Evolutionary conservation across 2,888 invertebrate species (phyloP).

Genomic region (Drosophila mimica): DNA sequence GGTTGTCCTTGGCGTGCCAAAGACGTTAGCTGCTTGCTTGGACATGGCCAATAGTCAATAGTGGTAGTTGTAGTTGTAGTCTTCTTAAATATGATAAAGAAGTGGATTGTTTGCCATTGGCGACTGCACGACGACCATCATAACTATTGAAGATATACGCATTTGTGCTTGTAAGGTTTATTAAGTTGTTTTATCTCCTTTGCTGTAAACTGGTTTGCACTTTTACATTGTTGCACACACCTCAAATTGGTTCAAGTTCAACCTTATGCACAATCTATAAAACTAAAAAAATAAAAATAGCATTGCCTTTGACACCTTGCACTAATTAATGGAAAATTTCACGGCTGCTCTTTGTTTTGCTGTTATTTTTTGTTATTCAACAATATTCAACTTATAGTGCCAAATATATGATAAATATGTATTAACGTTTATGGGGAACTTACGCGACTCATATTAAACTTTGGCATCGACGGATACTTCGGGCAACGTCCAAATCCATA

Average conservation of each 20-base stretch:
- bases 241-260: constrained; percentile 76
- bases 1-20: constrained; percentile 64
- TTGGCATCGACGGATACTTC: constrained; percentile 88
- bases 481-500: constrained; percentile 89
- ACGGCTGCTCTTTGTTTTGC: constrained; percentile 29
- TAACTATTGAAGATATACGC: constrained; percentile 4
- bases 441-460: constrained; percentile 89
- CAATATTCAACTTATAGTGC: not conserved
- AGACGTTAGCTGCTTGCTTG: constrained; percentile 36
- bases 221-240: constrained; percentile 67
- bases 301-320: constrained; percentile 53
- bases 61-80: constrained; percentile 18
- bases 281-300: constrained; percentile 9
- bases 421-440: constrained; percentile 77
- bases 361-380: not conserved
- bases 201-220: constrained; percentile 71
- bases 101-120: constrained; percentile 69
- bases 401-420: constrained; percentile 12
- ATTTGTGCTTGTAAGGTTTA: constrained; percentile 17
- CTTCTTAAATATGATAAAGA: constrained; percentile 57
- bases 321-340: constrained; percentile 57
- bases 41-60: constrained; percentile 11
- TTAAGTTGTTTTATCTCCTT: constrained; percentile 48
- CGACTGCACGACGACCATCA: constrained; percentile 7
- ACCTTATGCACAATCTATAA: constrained; percentile 71